Conservation (phyloP, 2,888 invertebrate species). For the Himalopsyche anomala region DNA sequence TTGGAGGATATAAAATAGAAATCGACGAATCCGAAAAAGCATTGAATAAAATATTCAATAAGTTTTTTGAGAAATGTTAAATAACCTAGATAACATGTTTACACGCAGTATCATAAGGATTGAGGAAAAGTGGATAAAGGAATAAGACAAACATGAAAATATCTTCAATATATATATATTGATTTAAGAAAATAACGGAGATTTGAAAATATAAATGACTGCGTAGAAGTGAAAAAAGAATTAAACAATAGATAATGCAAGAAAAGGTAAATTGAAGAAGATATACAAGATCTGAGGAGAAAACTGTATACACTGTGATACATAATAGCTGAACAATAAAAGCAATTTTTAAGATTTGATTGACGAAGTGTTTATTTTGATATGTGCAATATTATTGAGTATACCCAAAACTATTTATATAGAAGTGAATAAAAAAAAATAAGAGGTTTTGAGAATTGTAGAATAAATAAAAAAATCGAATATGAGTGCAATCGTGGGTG, state of each 20-base stretch:
- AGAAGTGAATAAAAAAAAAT: not conserved
- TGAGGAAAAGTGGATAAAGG: conserved; percentile 13
- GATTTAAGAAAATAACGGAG: not conserved
- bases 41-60: not conserved
- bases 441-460: not conserved
- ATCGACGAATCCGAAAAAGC: not conserved
- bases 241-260: not conserved
- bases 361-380: no score
- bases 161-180: not conserved
- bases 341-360: no score
- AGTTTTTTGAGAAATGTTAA: not conserved
- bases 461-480: conserved; percentile 64
- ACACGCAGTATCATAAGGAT: not conserved
- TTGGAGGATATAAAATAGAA: not conserved
- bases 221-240: no score
- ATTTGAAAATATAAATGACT: no score
- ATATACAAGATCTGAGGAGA: not conserved
- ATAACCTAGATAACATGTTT: not conserved
- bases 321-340: no score
- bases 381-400: no score
- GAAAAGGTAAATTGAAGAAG: not conserved
- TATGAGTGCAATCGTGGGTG: conserved; percentile 82
- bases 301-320: not conserved
- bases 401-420: not conserved
- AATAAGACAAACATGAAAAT: not conserved